Base-by-base conservation (phyloP, 2,888 invertebrate genomes). In the Tetramorium bicarinatum region DNA sequence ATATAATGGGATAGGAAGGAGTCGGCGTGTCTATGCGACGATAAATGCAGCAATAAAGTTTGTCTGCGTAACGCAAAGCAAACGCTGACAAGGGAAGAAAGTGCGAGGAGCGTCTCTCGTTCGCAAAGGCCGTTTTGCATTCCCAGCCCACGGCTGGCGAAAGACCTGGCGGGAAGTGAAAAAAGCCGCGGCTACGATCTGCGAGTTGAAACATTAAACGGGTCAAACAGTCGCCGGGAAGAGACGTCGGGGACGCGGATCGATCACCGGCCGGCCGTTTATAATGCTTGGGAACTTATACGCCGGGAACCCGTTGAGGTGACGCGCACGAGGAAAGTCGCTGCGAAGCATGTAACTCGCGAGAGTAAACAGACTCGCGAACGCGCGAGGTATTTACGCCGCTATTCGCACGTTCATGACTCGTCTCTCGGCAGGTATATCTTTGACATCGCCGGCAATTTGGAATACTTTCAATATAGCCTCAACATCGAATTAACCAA, bases 311-410 rank as follows among this genome's bases (percentile, higher is more conserved):
- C 59, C 82, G 61, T 76, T 80, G 75, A 41, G 29, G 69, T 9
- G 74, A 34, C 54, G 66, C n/a, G 82, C 61, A 25, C 79, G 76
- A 85, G 75, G 85, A 85, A 86, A 86, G 85, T 86, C 76, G 15
- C 66, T n/a, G 76, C 54, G 61, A 74, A 79, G 84, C 56, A 77
- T 34, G 56, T 56, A 79, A 79, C 34, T 49, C 47, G 34, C 67
- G 34, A 75, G 47, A 47, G 34, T 41, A 66, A 77, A 61, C 25
- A 3, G 38, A 18, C 34, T 34, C 4, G 29, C 38, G 18, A 25
- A 52, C 41, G 44, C 38, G 52, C 64, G 8, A 49, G 38, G 21
- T 49, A 56, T 29, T 67, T 13, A 44, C 44, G 29, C 21, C 21
- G 25, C 29, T 44, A 29, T 74, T 59, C 15, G 15, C 7, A 41